Percentiles rank a stretch among this genome's conserved stretches.
Conservation (phyloP, 2,888 invertebrate genomes). For the Patella depressa region DNA sequence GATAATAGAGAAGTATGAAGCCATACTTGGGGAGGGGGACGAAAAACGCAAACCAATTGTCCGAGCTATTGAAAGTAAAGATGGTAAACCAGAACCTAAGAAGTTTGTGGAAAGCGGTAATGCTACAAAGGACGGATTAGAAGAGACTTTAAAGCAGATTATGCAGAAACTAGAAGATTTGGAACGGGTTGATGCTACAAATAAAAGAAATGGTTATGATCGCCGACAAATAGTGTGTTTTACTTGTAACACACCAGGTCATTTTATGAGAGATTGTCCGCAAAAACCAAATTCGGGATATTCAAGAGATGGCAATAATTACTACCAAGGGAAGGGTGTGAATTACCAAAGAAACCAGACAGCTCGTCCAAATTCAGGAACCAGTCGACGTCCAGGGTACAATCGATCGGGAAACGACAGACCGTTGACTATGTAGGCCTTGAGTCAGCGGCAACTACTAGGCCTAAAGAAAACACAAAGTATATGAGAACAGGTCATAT, state of each 20-base stretch:
- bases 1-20: conserved; percentile 35
- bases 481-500: conserved; percentile 11
- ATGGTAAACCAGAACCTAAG: background rate
- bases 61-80: conserved; percentile 17
- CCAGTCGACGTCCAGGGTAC: background rate
- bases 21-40: conserved; percentile 27
- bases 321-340: background rate
- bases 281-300: no score
- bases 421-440: conserved; percentile 24
- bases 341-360: background rate
- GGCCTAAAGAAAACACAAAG: conserved; percentile 7
- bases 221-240: conserved; percentile 7
- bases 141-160: conserved; percentile 13
- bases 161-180: conserved; percentile 15
- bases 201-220: background rate
- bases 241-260: conserved; percentile 21
- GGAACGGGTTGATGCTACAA: background rate
- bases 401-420: conserved; percentile 17
- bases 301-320: no score
- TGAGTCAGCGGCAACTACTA: conserved; percentile 15
- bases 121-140: background rate
- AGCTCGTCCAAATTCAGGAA: background rate
- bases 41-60: conserved; percentile 21
- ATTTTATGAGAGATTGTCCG: conserved; percentile 23
- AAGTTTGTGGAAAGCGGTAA: background rate